A percentile compares a stretch with the other conserved stretches of the same genome.
phyloP scores from a whole-genome alignment of 2,888 invertebrate genomes.

The Sceliomorpha sp. region DNA sequence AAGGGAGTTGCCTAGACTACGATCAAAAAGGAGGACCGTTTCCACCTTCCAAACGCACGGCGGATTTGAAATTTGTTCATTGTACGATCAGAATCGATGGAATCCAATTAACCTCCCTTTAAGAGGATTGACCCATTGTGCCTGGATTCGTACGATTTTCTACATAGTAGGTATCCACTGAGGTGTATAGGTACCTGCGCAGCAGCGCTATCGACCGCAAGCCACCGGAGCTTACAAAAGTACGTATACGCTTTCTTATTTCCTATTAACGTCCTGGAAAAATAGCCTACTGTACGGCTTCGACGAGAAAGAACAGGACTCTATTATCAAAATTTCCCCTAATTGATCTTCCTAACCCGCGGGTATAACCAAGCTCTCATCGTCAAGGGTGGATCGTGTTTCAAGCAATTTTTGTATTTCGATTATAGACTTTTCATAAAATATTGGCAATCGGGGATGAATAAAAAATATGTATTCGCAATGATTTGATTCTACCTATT shows the following conservation, averaged over 20 bases:
- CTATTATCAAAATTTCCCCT: conserved; percentile 71
- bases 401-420: no score
- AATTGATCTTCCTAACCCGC: conserved; percentile 67
- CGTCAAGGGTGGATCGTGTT: no score
- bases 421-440: no score
- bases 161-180: conserved; percentile 23
- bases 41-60: conserved; percentile 30
- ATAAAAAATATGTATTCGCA: no score
- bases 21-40: conserved; percentile 56
- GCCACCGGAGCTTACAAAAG: conserved; percentile 33
- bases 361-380: conserved; percentile 28
- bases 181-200: conserved; percentile 17
- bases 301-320: conserved; percentile 58
- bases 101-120: conserved; percentile 73
- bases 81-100: conserved; percentile 69
- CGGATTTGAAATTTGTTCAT: conserved; percentile 65
- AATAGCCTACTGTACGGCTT: conserved; percentile 21
- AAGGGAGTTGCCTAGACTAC: conserved; percentile 76
- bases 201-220: conserved; percentile 53
- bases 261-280: conserved; percentile 62
- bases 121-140: conserved; percentile 67
- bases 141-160: conserved; percentile 64
- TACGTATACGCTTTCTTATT: conserved; percentile 64
- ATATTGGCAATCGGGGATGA: no score
- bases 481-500: no score